Evolutionary conservation across 1,140 invertebrate genomes (phyloP), one percentile per base, ranked within the genome.

Genomic region (Tenebrio molitor): DNA sequence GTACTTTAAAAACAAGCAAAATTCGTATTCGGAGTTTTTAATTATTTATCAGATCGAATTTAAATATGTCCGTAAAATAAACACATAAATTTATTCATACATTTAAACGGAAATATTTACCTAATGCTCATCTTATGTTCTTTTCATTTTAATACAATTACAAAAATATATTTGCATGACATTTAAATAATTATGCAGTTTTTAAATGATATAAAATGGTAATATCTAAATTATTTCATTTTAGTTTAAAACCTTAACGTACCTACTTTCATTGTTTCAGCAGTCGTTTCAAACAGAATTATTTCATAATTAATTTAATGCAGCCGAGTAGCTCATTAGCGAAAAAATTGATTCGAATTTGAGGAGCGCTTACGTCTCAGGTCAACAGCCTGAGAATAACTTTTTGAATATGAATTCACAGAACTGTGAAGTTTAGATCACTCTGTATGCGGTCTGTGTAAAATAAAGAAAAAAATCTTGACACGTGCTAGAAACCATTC

Each of bases 101-200:
- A 42, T 66, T 66, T 66, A 66, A 66, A 66, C 64, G 64, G 64
- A 66, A 66, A 66, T 66, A 66, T 66, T 66, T 66, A 66, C 64
- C 64, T 66, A 66, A 66, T 66, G 64, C 64, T 66, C 36, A 66
- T 66, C 64, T 66, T 66, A 66, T 66, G 64, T 66, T 66, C 39
- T 66, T 66, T 66, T 66, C 64, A 66, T 66, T 66, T 66, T 66
- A 66, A 66, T 66, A 41, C 42, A 66, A 66, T 66, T 66, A 66
- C 39, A 42, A 44, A 39, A 66, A 66, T 44, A 66, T 66, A 66
- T 66, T 66, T 66, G 64, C 64, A 66, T 66, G 34, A 58, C 36
- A 66, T 66, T 66, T 66, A 42, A 66, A 66, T 66, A 66, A 66
- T 66, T 41, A 66, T 66, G 64, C 64, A 66, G 36, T 66, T 66